A percentile compares a stretch with the other conserved stretches of the same genome.
phyloP scores from a whole-genome alignment of 2,888 invertebrate genomes.

The Caprella mutica region DNA sequence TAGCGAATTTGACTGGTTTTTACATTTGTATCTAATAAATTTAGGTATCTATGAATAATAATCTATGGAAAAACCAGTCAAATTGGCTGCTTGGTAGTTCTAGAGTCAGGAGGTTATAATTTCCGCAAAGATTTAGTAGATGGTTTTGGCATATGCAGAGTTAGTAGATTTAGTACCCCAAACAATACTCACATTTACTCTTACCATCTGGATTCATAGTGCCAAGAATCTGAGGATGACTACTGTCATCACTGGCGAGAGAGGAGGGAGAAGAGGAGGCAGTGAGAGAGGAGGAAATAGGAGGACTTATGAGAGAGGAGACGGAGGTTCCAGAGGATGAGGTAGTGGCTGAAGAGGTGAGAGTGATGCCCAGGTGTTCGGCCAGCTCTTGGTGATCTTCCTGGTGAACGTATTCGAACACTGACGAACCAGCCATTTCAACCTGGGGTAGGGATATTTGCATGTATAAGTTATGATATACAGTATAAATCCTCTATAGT shows the following conservation, averaged over 20 bases:
- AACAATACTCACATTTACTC: slow-evolving; percentile 36
- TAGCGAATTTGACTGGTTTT: too few species aligned
- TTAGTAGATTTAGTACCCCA: too few species aligned
- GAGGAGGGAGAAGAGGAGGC: slow-evolving; percentile 52
- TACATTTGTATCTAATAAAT: too few species aligned
- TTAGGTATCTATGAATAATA: too few species aligned
- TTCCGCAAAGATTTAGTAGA: too few species aligned
- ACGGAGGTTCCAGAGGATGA: background rate
- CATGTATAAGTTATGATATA: too few species aligned
- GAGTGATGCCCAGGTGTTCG: slow-evolving; percentile 79
- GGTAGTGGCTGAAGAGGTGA: slow-evolving; percentile 39
- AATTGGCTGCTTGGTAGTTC: too few species aligned
- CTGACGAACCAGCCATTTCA: slow-evolving; percentile 98
- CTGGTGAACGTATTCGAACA: slow-evolving; percentile 95
- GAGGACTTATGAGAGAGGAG: slow-evolving; percentile 52
- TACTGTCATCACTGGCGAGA: slow-evolving; percentile 60
- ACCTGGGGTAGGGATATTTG: slow-evolving; percentile 52
- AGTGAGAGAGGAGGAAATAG: slow-evolving; percentile 51
- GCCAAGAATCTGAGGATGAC: slow-evolving; percentile 39
- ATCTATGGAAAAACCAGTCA: too few species aligned
- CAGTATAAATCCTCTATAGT: too few species aligned
- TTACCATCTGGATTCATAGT: slow-evolving; percentile 81
- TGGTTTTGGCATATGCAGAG: too few species aligned
- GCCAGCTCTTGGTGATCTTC: slow-evolving; percentile 91
- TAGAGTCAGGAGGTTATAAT: too few species aligned